Base-by-base conservation (phyloP, 2,797 vertebrate species). In the Hemitrygon akajei region DNA sequence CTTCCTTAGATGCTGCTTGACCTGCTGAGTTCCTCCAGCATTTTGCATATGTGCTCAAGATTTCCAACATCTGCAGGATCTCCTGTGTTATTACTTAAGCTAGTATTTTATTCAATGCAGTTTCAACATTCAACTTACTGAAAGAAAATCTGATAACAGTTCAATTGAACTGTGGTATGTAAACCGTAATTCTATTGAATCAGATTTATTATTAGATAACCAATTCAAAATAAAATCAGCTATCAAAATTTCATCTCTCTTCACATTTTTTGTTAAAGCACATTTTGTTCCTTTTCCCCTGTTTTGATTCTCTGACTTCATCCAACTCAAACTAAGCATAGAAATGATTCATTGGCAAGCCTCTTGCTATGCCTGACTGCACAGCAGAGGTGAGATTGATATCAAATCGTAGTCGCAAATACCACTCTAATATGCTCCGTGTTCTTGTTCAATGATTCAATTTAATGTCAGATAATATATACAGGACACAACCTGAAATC, bases 271-370 rank as follows among this genome's bases (percentile, higher is more conserved):
- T 22, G 22, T 71, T 12, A 71, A 92, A 56, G 91, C 25, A 75
- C 69, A 73, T 71, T 92, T 75, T 75, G 91, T 93, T 93, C 47
- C 69, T 40, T 76, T 76, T 93, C 91, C 16, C 40, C 91, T 56
- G 69, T 76, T 75, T 91, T 56, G 30, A 27, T 25, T 69, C 60
- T n/a, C 63, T 34, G 60, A 22, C 18, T 12, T 89, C 63, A 89
- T 34, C 63, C 20, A 34, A 63, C 58, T 12, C 56, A 86, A 60
- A 30, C 56, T 20, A 87, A 66, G 58, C 58, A 66, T 30, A 30
- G 14, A 87, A 5, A 5, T 63, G 58, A n/a, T 37, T 89, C 60
- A 89, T 89, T 89, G 86, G 18, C 18, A 69, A 63, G 16, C 63
- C 86, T 25, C 18, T 37, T 18, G 63, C 18, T 89, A 10, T 20